Conservation (phyloP, 2,113 vertebrate species). For the Passer domesticus region DNA sequence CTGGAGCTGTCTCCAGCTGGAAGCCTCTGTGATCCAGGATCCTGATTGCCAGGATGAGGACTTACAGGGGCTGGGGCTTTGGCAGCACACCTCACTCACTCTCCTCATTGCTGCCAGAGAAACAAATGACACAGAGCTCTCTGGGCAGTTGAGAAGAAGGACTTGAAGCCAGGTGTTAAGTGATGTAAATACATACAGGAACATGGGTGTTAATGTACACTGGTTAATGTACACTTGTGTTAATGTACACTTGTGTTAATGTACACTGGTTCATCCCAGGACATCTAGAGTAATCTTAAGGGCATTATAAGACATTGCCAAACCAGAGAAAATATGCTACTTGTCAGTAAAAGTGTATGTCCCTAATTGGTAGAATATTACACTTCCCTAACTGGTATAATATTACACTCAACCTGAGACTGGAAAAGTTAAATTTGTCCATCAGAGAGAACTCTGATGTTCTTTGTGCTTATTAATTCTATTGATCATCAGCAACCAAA, state of each 20-base stretch:
- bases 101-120: not conserved
- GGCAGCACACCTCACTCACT: not conserved
- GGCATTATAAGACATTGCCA: not conserved
- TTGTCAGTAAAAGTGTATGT: not conserved
- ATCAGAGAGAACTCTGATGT: not conserved
- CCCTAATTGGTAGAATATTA: not conserved
- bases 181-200: not conserved
- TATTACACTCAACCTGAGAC: not conserved
- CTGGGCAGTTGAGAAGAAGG: not conserved
- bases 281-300: not conserved
- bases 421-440: not conserved
- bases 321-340: not conserved
- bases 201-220: not conserved
- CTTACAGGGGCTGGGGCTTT: not conserved
- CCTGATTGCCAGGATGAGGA: not conserved
- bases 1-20: not conserved
- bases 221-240: not conserved
- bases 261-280: not conserved
- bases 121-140: not conserved
- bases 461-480: not conserved
- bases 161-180: not conserved
- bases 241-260: not conserved
- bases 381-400: not conserved
- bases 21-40: not conserved
- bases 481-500: not conserved